Conservation (phyloP, 2,888 invertebrate species). For the Limnephilus marmoratus region DNA sequence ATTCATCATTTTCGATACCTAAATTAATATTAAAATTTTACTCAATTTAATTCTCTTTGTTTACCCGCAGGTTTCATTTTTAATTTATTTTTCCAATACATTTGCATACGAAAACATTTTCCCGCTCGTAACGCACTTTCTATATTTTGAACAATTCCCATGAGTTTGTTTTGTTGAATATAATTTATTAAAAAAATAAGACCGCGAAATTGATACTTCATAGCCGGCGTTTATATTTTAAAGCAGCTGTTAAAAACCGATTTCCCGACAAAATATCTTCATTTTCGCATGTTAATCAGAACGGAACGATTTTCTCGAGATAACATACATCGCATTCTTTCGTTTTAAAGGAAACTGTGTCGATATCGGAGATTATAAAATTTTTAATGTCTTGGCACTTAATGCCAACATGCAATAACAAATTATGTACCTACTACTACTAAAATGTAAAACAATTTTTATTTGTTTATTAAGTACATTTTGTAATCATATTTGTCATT, state of each 20-base stretch:
- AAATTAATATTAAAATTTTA: neutral
- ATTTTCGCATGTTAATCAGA: neutral
- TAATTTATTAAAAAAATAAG: neutral
- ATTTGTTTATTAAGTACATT: neutral
- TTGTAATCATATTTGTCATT: neutral
- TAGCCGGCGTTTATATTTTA: neutral
- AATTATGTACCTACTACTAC: neutral
- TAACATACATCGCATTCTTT: neutral
- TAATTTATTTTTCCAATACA: neutral
- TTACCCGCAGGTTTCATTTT: neutral
- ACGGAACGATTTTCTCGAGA: neutral
- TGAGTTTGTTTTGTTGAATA: neutral
- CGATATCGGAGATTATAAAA: neutral
- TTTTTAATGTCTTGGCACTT: neutral
- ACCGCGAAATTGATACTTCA: neutral
- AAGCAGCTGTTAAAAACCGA: neutral
- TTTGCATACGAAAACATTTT: neutral
- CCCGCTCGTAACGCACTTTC: neutral
- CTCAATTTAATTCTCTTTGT: neutral
- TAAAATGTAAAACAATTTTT: neutral
- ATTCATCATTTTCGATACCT: neutral
- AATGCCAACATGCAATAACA: neutral
- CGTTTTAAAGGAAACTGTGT: neutral
- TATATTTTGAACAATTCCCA: neutral
- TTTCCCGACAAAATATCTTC: neutral